Base-by-base conservation (phyloP, 2,797 vertebrate species). In the Sebastes vulpes region DNA sequence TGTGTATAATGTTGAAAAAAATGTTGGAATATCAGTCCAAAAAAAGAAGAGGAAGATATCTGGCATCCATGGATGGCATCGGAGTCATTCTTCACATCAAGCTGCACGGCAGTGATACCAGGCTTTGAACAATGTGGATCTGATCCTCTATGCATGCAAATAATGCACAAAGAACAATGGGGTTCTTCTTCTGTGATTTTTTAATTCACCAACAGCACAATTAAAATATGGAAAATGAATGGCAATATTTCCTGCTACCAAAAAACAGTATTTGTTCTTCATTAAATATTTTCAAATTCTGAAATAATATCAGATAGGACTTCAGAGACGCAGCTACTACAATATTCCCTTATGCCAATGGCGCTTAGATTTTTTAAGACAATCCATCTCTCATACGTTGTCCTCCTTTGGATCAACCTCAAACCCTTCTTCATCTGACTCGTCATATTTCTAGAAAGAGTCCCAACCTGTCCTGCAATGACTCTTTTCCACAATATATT, bases 401-500 rank as follows among this genome's bases (percentile, higher is more conserved):
- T 26, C 14, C 50, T 20, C 38, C 46, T 57, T 65, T 46, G 28
- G n/a, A 56, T 42, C 23, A 10, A 26, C 6, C 26, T 59, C 11
- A 6, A 75, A 57, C 50, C n/a, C 71, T 58, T 56, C 26, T 35
- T 26, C 35, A n/a, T 61, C 32, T 58, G 32, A 66, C 5, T 52
- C 46, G 5, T 65, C 26, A 46, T 58, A 50, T 72, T 79, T 77
- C 21, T 38, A 16, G 10, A 61, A 54, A 11, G 18, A 76, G 69
- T 1, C 20, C 53, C 26, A 32, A 68, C 14, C 32, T 59, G 56
- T 77, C 73, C 65, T 76, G 23, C 31, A 63, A 21, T 54, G 28
- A 12, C 59, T 69, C 46, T 69, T 64, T 28, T 68, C 31, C 61
- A 72, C 10, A 9, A 35, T 53, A 42, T 52, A 73, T 59, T 53